Percentiles rank a stretch among this genome's conserved stretches.
phyloP scores from a whole-genome alignment of 2,113 vertebrate genomes.

The Catharus minimus region DNA sequence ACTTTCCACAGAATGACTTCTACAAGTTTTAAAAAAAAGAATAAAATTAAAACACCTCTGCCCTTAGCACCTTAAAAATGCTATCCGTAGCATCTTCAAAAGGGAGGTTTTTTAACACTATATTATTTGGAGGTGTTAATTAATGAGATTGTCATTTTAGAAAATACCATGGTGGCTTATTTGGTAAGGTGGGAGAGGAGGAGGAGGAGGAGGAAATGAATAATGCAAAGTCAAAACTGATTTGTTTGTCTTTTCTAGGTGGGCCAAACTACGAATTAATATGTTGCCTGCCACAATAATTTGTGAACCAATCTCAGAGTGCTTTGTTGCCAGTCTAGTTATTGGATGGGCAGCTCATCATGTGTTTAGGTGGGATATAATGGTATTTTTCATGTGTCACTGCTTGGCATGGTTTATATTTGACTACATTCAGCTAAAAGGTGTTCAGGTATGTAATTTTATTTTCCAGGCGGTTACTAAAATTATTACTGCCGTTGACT shows the following conservation, averaged over 20 bases:
- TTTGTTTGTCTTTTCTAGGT: constrained; percentile 74
- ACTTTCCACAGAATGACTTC: background rate
- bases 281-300: constrained; percentile 95
- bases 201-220: background rate
- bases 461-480: background rate
- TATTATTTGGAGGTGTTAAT: background rate
- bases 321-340: constrained; percentile 95
- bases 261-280: constrained; percentile 95
- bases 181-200: background rate
- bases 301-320: constrained; percentile 95
- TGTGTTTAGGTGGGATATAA: constrained; percentile 95
- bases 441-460: constrained; percentile 86
- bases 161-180: background rate
- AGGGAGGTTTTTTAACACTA: background rate
- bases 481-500: background rate
- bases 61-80: background rate
- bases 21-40: background rate
- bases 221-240: background rate
- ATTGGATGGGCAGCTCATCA: constrained; percentile 96
- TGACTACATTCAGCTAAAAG: constrained; percentile 95
- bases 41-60: rapidly evolving
- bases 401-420: constrained; percentile 97
- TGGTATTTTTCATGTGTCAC: constrained; percentile 99
- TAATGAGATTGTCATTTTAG: background rate
- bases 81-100: background rate